Evolutionary conservation across 2,797 vertebrate species (phyloP).

Genomic region (Acrossocheilus fasciatus): DNA sequence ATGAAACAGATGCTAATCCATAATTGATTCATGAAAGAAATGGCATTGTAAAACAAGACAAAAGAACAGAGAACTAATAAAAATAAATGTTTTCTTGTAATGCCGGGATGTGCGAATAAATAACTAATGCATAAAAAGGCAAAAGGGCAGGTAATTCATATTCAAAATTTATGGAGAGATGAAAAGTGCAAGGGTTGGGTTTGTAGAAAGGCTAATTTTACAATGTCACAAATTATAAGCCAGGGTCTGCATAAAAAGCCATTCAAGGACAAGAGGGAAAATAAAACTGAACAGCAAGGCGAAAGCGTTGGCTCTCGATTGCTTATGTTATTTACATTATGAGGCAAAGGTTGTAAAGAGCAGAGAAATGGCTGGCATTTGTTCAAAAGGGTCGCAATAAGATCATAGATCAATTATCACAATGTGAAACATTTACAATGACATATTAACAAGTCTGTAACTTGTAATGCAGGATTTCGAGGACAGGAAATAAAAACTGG

Average conservation of each 20-base stretch:
- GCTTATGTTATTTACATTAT: constrained; percentile 5
- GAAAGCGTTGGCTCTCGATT: constrained; percentile 21
- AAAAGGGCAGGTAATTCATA: constrained; percentile 43
- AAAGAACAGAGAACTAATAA: not conserved
- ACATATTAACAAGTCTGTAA: constrained; percentile 25
- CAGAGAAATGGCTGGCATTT: constrained; percentile 4
- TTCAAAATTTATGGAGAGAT: constrained; percentile 43
- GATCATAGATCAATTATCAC: constrained; percentile 26
- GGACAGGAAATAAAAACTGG: constrained; percentile 3
- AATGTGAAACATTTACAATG: not conserved
- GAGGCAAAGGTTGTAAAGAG: not conserved
- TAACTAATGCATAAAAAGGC: constrained; percentile 36
- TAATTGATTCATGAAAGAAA: constrained; percentile 15
- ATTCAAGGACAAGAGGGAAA: constrained; percentile 38
- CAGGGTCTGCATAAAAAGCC: not conserved
- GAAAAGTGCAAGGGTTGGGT: constrained; percentile 38
- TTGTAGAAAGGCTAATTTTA: constrained; percentile 54
- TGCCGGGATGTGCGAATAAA: constrained; percentile 11
- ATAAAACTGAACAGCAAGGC: constrained; percentile 30
- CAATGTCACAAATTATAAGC: constrained; percentile 43
- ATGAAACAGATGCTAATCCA: not conserved
- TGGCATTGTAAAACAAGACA: not conserved
- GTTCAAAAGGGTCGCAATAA: not conserved
- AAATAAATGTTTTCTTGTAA: constrained; percentile 19
- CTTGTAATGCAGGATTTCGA: not conserved